These are phyloP conservation scores for Cheilinus undulatus DNA, from an alignment of 2,113 vertebrate species.

Conservation along the genomic window DNA sequence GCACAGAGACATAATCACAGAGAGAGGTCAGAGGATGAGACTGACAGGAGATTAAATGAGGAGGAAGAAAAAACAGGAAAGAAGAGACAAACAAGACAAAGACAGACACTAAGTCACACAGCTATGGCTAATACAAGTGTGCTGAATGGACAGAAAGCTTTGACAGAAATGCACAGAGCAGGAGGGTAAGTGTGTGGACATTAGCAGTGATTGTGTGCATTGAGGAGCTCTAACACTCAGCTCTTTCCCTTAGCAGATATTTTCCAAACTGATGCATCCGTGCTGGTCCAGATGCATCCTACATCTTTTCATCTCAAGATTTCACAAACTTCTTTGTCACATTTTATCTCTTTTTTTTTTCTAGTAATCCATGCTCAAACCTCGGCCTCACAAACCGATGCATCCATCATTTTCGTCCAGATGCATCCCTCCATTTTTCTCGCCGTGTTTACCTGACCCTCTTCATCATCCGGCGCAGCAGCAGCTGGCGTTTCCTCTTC, in stretches of 20 bases:
- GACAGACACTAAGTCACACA: slow-evolving; percentile 27
- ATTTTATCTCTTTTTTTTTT: slow-evolving; percentile 30
- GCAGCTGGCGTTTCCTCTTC: slow-evolving; percentile 58
- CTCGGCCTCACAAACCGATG: slow-evolving; percentile 63
- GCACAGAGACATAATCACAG: slow-evolving; percentile 34
- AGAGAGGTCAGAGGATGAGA: slow-evolving; percentile 25
- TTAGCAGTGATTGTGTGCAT: slow-evolving; percentile 45
- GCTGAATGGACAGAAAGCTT: slow-evolving; percentile 22
- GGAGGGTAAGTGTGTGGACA: slow-evolving; percentile 21
- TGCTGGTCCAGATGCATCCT: slow-evolving; percentile 69
- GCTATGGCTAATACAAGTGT: slow-evolving; percentile 35
- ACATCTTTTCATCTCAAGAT: slow-evolving; percentile 45
- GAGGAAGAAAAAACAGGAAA: slow-evolving; percentile 24
- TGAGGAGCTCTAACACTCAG: slow-evolving; percentile 35
- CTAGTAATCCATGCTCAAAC: slow-evolving; percentile 47
- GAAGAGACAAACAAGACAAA: slow-evolving; percentile 49
- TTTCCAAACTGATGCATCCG: slow-evolving; percentile 71
- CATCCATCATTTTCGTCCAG: slow-evolving; percentile 66
- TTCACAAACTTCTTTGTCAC: slow-evolving; percentile 25
- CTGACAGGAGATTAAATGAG: background rate
- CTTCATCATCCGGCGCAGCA: slow-evolving; percentile 66
- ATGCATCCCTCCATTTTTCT: slow-evolving; percentile 76
- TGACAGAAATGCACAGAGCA: slow-evolving; percentile 12
- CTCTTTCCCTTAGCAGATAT: slow-evolving; percentile 42
- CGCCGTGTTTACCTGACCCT: slow-evolving; percentile 80